Evolutionary conservation across 2,113 vertebrate species (phyloP).

Genomic region (Otolemur garnettii): DNA sequence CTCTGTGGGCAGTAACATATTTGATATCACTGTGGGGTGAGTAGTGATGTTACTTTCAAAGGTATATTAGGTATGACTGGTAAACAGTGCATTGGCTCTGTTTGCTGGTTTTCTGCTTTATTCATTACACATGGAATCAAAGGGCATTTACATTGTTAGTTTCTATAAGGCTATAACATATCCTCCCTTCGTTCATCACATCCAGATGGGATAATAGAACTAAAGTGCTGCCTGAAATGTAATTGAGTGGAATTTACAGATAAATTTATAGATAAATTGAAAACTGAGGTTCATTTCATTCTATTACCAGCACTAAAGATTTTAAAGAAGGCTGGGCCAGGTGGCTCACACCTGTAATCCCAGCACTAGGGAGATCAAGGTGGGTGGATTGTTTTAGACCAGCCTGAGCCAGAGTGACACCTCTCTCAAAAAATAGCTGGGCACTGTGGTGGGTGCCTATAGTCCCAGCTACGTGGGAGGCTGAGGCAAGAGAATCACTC

Average conservation of each 20-base stretch:
- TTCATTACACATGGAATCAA: constrained; percentile 6
- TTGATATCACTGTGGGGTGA: constrained; percentile 98
- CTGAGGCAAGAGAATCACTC: too few species aligned
- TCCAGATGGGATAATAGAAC: not conserved
- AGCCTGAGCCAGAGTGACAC: too few species aligned
- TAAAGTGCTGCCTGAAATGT: constrained; percentile 43
- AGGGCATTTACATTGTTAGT: not conserved
- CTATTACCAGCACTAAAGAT: not conserved
- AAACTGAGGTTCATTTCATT: constrained; percentile 48
- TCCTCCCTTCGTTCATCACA: not conserved
- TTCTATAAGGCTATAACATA: constrained; percentile 13
- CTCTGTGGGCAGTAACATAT: constrained; percentile 98
- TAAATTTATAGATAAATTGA: constrained; percentile 51
- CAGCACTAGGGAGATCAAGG: too few species aligned
- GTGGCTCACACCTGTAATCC: too few species aligned
- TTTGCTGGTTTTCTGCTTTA: not conserved
- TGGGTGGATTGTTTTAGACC: too few species aligned
- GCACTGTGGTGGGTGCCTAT: too few species aligned
- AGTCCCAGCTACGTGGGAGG: too few species aligned
- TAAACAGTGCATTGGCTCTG: not conserved
- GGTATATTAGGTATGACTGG: not conserved
- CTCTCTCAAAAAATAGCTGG: too few species aligned
- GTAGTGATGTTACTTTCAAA: constrained; percentile 69
- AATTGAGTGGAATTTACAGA: constrained; percentile 49
- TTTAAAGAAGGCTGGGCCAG: not conserved